Base-by-base conservation (phyloP, 2,888 invertebrate genomes). In the Carcina quercana region DNA sequence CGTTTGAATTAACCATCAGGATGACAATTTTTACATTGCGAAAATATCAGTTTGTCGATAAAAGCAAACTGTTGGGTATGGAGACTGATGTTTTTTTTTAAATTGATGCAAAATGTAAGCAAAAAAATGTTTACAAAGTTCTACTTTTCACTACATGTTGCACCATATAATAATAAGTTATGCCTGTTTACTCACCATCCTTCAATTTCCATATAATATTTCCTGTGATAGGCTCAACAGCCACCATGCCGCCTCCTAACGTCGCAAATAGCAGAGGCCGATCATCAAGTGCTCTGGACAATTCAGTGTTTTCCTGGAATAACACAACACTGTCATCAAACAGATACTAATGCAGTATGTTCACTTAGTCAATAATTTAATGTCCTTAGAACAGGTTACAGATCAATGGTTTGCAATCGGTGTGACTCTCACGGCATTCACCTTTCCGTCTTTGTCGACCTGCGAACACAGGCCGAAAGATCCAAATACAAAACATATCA, bases 161-260 rank as follows among this genome's bases (percentile, higher is more conserved):
- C n/a, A n/a, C n/a, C n/a, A n/a, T n/a, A n/a, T n/a, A n/a, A n/a
- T n/a, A n/a, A n/a, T n/a, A n/a, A n/a, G n/a, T n/a, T n/a, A n/a
- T n/a, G n/a, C n/a, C n/a, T n/a, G n/a, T n/a, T 25, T 4, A 33
- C 39, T 80, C 86, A 93, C 93, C 95, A 84, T 98, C 96, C 76
- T 93, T 91, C 40, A 97, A 88, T 57, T 90, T 91, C 98, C 98
- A 98, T 54, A 91, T 88, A 50, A 94, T 87, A 56, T 90, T 87
- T 37, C 98, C 98, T 32, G 94, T 90, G 45, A 88, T 80, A 47
- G 93, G 92, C 59, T 95, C 93, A 28, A 98, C 87, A n/a, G 96
- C 97, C 46, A 93, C 90, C 60, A 98, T 89, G 42, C 92, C 91
- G 46, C 98, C 98, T 63, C 96, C 96, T 50, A 98, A 86, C 27